phyloP scores from a whole-genome alignment of 2,888 invertebrate species.

The Andrena bicolor region DNA sequence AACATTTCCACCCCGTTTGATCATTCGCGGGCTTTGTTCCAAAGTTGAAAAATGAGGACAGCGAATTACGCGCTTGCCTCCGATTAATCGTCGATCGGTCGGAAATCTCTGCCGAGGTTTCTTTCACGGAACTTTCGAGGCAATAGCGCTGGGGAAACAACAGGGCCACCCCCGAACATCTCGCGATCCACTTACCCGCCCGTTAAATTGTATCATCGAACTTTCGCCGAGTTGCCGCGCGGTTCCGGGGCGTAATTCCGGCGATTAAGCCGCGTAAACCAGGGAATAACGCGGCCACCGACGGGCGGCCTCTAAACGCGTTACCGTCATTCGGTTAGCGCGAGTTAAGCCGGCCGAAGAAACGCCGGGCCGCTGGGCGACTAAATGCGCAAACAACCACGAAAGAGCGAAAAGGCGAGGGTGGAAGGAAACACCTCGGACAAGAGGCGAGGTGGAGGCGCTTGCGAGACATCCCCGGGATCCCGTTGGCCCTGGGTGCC shows the following conservation, averaged over 20 bases:
- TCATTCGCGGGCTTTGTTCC: neutral
- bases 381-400: conserved; percentile 13
- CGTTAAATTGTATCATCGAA: conserved; percentile 43
- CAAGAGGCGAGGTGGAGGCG: neutral
- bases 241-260: conserved; percentile 30
- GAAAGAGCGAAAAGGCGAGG: neutral
- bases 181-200: conserved; percentile 26
- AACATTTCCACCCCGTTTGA: neutral
- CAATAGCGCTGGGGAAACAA: neutral
- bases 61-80: no score
- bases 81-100: no score
- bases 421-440: neutral
- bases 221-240: conserved; percentile 23
- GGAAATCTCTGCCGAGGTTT: neutral
- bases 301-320: conserved; percentile 46
- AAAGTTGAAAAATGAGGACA: no score
- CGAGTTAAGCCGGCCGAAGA: conserved; percentile 57
- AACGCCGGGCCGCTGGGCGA: conserved; percentile 14
- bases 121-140: neutral
- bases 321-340: conserved; percentile 69
- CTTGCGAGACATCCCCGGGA: conserved; percentile 1
- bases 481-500: conserved; percentile 16
- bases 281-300: conserved; percentile 20
- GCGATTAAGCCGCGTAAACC: conserved; percentile 42
- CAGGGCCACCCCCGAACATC: neutral